Evolutionary conservation across 2,888 invertebrate genomes (phyloP), one percentile per base, ranked within the genome.

Genomic region (Melangyna quadrimaculata): DNA sequence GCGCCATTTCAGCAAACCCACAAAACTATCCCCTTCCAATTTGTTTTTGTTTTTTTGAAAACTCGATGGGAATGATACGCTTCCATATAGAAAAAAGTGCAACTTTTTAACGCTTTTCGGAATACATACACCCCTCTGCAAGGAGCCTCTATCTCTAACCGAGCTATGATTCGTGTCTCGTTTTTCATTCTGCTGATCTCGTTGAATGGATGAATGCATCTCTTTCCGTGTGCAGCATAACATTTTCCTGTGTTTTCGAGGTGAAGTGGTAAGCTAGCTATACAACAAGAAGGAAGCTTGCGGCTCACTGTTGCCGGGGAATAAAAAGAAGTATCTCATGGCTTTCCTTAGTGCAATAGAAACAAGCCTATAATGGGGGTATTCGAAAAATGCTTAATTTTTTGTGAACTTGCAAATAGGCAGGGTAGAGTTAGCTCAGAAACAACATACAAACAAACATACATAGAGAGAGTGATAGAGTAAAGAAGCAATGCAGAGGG

Each of bases 231-330:
- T 72, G 73, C 61, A 35, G 59, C 40, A 69, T 55, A 55, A 63
- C 63, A 55, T 53, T 63, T 48, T 17, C 57, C 22, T 67, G 24
- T 35, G 24, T 67, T 78, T 40, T 48, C 57, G 55, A 55, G 48
- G 45, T 48, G 61, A 40, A 43, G 37, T 29, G 19, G 17, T 17
- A 35, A 19, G 59, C 35, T 45, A 14, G 51, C 14, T 27, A 14
- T 35, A 59, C 65, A 67, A 59, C 24, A 75, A 70, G 70, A 75
- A 71, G 32, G 35, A 57, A 65, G 53, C 51, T 80, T 65, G 71
- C 45, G 67, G 51, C 59, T 77, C 81, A 77, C 81, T 77, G 71
- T 81, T 71, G 77, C 81, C 65, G 63, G 70, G 75, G 75, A 75
- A 75, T 55, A 80, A 67, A 71, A 70, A 74, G 37, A 65, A 55